These are phyloP conservation scores for Pyrgilauda ruficollis DNA, from an alignment of 2,113 vertebrate species.

Conservation along the genomic window DNA sequence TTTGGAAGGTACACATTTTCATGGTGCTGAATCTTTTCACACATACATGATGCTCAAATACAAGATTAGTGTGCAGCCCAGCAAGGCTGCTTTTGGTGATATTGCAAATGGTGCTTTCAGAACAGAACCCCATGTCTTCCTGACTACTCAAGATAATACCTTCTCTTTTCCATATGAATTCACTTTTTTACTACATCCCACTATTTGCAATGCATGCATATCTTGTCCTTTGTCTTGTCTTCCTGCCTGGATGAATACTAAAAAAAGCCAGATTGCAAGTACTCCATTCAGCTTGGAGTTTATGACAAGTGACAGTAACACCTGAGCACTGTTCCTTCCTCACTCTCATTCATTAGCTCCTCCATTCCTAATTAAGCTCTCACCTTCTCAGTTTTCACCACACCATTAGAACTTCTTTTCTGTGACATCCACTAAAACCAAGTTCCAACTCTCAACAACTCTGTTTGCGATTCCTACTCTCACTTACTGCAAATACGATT, in stretches of 20 bases:
- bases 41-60: not conserved
- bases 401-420: not conserved
- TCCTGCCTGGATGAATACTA: not conserved
- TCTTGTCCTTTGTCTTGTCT: not conserved
- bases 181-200: not conserved
- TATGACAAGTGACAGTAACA: not conserved
- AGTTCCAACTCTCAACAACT: not conserved
- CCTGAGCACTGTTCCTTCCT: not conserved
- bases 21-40: not conserved
- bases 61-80: not conserved
- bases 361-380: not conserved
- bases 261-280: not conserved
- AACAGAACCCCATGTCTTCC: not conserved
- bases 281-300: not conserved
- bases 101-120: not conserved
- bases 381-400: not conserved
- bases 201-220: not conserved
- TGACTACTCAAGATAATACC: not conserved
- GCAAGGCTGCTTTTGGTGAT: not conserved
- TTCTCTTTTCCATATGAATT: not conserved
- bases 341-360: not conserved
- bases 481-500: not conserved
- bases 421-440: not conserved
- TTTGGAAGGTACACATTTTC: not conserved
- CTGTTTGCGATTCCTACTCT: not conserved